A percentile compares a stretch with the other conserved stretches of the same genome.
These are phyloP conservation scores for Cinclus cinclus DNA, from an alignment of 2,113 vertebrate genomes.

Conservation along the genomic window DNA sequence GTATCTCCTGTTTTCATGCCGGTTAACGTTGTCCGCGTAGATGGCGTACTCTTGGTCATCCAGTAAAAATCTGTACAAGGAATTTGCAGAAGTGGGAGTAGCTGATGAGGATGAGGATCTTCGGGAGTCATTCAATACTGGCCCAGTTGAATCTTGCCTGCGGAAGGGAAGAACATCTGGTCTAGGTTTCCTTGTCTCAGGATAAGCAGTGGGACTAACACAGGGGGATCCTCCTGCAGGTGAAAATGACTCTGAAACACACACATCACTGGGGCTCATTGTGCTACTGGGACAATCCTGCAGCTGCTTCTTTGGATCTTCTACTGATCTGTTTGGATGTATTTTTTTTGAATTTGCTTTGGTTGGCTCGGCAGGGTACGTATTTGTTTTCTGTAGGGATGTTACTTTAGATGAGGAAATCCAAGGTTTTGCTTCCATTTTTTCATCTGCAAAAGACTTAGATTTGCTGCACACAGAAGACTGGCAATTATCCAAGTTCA, in stretches of 20 bases:
- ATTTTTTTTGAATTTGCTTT: conserved; percentile 56
- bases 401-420: conserved; percentile 64
- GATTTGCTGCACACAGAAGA: conserved; percentile 57
- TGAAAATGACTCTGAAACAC: conserved; percentile 47
- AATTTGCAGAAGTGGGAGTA: conserved; percentile 75
- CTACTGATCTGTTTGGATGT: conserved; percentile 50
- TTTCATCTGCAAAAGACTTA: conserved; percentile 50
- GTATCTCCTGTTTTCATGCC: conserved; percentile 93
- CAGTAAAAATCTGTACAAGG: conserved; percentile 72
- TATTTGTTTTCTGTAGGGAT: conserved; percentile 22
- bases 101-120: conserved; percentile 84
- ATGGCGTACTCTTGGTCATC: conserved; percentile 89
- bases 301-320: conserved; percentile 61
- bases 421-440: conserved; percentile 36
- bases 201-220: conserved; percentile 64
- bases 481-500: conserved; percentile 67
- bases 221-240: conserved; percentile 49
- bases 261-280: conserved; percentile 40
- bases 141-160: conserved; percentile 85
- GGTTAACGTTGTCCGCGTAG: conserved; percentile 88
- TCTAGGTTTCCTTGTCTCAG: conserved; percentile 72
- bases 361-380: conserved; percentile 55
- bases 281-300: conserved; percentile 50
- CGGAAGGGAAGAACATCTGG: conserved; percentile 90
- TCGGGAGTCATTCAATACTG: conserved; percentile 75